A percentile compares a stretch with the other conserved stretches of the same genome.
These are phyloP conservation scores for Idaea biselata DNA, from an alignment of 2,888 invertebrate genomes.

Conservation along the genomic window DNA sequence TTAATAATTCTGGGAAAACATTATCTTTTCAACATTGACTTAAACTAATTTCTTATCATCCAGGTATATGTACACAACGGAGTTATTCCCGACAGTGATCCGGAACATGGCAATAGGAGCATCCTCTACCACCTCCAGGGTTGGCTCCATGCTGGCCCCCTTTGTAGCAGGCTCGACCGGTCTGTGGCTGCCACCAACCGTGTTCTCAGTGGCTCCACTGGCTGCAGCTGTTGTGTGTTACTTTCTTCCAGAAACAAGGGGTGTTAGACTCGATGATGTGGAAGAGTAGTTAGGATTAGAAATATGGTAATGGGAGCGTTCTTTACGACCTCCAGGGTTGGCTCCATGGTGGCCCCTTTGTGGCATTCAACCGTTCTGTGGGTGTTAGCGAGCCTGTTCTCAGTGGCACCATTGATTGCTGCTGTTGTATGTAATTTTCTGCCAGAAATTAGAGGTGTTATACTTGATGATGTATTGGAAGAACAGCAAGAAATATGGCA, in stretches of 20 bases:
- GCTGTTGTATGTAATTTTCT: constrained; percentile 32
- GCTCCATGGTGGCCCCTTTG: constrained; percentile 82
- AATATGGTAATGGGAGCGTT: constrained; percentile 78
- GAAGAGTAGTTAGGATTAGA: constrained; percentile 14
- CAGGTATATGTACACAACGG: constrained; percentile 68
- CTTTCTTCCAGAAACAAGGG: constrained; percentile 43
- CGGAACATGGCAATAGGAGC: constrained; percentile 80
- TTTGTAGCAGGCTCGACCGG: constrained; percentile 65
- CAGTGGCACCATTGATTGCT: constrained; percentile 35
- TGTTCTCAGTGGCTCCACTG: constrained; percentile 37
- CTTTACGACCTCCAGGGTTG: constrained; percentile 80
- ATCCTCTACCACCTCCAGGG: constrained; percentile 80
- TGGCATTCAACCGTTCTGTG: constrained; percentile 47
- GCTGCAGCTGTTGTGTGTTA: constrained; percentile 33
- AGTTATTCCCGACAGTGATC: constrained; percentile 81
- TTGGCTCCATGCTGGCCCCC: constrained; percentile 81
- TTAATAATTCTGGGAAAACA: neutral
- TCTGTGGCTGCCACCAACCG: constrained; percentile 38
- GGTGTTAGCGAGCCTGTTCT: constrained; percentile 41
- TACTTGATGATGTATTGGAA: too few relatives aligned
- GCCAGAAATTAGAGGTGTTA: constrained; percentile 41
- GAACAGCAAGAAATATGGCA: too few relatives aligned
- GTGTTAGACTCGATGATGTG: constrained; percentile 35
- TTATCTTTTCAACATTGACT: neutral
- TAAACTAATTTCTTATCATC: neutral